Conservation (phyloP, 2,797 vertebrate species). For the Lacerta agilis region DNA sequence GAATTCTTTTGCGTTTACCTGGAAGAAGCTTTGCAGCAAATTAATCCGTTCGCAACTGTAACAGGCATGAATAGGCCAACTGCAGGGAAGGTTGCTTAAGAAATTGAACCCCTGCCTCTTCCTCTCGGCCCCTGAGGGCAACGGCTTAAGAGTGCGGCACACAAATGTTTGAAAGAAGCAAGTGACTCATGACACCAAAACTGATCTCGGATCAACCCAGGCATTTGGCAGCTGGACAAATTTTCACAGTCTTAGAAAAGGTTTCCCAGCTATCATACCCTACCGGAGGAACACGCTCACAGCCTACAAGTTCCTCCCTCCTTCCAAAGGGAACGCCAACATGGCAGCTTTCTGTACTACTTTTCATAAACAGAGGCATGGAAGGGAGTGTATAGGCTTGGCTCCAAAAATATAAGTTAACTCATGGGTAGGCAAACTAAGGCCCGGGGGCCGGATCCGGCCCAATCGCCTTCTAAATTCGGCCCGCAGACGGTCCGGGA, state of each 20-base stretch:
- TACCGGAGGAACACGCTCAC: conserved; percentile 66
- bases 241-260: conserved; percentile 63
- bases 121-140: background rate
- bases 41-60: conserved; percentile 45
- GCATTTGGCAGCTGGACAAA: conserved; percentile 66
- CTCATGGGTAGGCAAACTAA: background rate
- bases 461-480: no score
- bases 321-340: background rate
- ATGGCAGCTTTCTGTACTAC: background rate
- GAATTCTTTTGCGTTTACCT: conserved; percentile 54
- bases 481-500: no score
- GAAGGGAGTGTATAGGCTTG: background rate
- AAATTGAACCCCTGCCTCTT: background rate
- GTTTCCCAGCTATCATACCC: conserved; percentile 71
- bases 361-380: background rate
- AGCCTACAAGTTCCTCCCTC: conserved; percentile 41
- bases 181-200: conserved; percentile 42
- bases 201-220: conserved; percentile 56
- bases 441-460: no score
- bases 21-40: conserved; percentile 11
- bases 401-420: background rate
- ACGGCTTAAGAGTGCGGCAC: conserved; percentile 1
- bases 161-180: conserved; percentile 1
- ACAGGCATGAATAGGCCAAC: background rate
- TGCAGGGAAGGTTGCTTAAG: conserved; percentile 25